These are phyloP conservation scores for Elanoides forficatus DNA, from an alignment of 2,113 vertebrate genomes.

Conservation along the genomic window DNA sequence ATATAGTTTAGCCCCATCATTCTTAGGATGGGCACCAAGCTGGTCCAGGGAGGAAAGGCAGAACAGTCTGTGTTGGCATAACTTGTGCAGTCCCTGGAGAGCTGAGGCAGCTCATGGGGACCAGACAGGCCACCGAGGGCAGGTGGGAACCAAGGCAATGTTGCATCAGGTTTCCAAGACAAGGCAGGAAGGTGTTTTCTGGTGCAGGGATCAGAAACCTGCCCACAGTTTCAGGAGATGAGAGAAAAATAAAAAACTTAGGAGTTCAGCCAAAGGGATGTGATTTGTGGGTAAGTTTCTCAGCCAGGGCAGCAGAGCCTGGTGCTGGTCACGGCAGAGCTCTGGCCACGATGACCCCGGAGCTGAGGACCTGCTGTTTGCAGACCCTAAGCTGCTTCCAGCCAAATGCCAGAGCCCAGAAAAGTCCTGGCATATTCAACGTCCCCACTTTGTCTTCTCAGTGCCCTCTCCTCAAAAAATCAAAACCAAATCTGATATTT, in stretches of 20 bases:
- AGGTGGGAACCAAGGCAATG: not conserved
- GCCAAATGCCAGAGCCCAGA: not conserved
- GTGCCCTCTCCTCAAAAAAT: not conserved
- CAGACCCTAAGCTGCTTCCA: not conserved
- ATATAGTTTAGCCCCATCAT: not conserved
- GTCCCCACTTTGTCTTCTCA: not conserved
- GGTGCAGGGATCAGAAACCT: not conserved
- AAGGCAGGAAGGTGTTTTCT: not conserved
- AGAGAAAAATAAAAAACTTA: not conserved
- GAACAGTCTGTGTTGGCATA: not conserved
- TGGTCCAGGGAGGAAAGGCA: not conserved
- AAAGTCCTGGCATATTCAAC: not conserved
- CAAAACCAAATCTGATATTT: not conserved
- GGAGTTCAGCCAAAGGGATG: not conserved
- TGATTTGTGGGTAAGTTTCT: not conserved
- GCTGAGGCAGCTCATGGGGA: accelerated
- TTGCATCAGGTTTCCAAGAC: not conserved
- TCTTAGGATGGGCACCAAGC: not conserved
- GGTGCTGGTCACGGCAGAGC: not conserved
- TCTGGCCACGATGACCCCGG: accelerated
- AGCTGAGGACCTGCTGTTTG: not conserved
- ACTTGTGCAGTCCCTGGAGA: not conserved
- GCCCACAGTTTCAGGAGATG: not conserved
- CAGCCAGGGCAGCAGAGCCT: not conserved
- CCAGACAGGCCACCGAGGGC: not conserved